A percentile compares a stretch with the other conserved stretches of the same genome.
Conservation (phyloP, 2,888 invertebrate species). For the Crioceris asparagi region DNA sequence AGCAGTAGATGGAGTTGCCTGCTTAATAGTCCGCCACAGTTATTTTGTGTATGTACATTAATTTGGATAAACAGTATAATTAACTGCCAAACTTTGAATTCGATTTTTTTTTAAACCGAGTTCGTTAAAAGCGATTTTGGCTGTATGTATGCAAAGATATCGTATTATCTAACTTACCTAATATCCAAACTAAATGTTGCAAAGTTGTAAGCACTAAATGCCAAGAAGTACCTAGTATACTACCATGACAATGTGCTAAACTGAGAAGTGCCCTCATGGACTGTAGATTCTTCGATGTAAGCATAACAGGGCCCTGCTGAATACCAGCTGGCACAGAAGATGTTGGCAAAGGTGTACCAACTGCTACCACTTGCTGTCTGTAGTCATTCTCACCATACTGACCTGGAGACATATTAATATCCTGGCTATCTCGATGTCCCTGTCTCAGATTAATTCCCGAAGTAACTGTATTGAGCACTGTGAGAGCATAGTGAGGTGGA, state of each 20-base stretch:
- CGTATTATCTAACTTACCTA: slow-evolving; percentile 40
- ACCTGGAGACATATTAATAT: slow-evolving; percentile 43
- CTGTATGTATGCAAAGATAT: too few relatives aligned
- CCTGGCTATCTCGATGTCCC: slow-evolving; percentile 43
- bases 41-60: too few relatives aligned
- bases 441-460: slow-evolving; percentile 39
- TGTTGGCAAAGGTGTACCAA: slow-evolving; percentile 89
- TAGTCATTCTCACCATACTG: slow-evolving; percentile 60
- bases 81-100: too few relatives aligned
- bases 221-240: slow-evolving; percentile 88
- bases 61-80: too few relatives aligned
- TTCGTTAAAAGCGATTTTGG: too few relatives aligned
- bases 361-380: slow-evolving; percentile 91
- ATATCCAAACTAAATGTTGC: slow-evolving; percentile 89
- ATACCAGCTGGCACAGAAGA: slow-evolving; percentile 67
- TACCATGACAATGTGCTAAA: slow-evolving; percentile 85
- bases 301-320: slow-evolving; percentile 86
- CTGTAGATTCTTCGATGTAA: slow-evolving; percentile 94
- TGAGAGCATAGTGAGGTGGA: slow-evolving; percentile 89
- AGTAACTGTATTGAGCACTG: slow-evolving; percentile 61
- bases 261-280: slow-evolving; percentile 87
- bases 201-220: slow-evolving; percentile 89
- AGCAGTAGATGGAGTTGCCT: too few relatives aligned
- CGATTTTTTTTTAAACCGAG: too few relatives aligned
- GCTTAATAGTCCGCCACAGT: too few relatives aligned